phyloP scores from a whole-genome alignment of 2,113 vertebrate species.

The Gavialis gangeticus region DNA sequence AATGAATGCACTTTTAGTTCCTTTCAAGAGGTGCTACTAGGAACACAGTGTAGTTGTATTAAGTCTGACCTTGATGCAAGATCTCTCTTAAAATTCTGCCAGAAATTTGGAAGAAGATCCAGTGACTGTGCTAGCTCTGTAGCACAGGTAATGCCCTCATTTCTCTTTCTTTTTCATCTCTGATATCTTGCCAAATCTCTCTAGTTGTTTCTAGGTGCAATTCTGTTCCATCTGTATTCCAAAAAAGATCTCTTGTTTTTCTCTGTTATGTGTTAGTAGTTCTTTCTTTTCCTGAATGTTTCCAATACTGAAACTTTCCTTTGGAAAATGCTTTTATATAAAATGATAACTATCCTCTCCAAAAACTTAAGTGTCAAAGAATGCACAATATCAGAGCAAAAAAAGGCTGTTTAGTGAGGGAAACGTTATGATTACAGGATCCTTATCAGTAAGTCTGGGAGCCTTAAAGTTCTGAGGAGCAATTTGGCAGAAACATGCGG shows the following conservation, averaged over 20 bases:
- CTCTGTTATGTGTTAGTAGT: not conserved
- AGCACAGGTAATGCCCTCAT: not conserved
- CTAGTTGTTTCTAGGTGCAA: not conserved
- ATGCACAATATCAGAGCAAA: slow-evolving; percentile 11
- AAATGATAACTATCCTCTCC: not conserved
- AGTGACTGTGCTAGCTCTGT: not conserved
- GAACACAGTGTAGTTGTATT: not conserved
- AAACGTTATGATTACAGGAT: not conserved
- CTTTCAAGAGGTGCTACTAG: not conserved
- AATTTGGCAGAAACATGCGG: not conserved
- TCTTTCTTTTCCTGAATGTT: not conserved
- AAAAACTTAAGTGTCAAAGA: slow-evolving; percentile 6
- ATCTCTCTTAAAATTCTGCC: not conserved
- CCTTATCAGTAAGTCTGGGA: not conserved
- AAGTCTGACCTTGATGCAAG: not conserved
- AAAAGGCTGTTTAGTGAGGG: not conserved
- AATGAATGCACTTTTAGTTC: not conserved
- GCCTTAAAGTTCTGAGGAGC: not conserved
- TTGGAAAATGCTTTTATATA: not conserved
- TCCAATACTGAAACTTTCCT: not conserved
- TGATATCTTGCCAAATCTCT: slow-evolving; percentile 8
- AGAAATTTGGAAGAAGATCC: not conserved
- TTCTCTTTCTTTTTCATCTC: slow-evolving; percentile 1
- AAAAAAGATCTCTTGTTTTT: slow-evolving; percentile 15
- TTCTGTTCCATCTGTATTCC: not conserved